phyloP scores from a whole-genome alignment of 2,888 invertebrate species.

The Mesorhabditis spiculigera region DNA sequence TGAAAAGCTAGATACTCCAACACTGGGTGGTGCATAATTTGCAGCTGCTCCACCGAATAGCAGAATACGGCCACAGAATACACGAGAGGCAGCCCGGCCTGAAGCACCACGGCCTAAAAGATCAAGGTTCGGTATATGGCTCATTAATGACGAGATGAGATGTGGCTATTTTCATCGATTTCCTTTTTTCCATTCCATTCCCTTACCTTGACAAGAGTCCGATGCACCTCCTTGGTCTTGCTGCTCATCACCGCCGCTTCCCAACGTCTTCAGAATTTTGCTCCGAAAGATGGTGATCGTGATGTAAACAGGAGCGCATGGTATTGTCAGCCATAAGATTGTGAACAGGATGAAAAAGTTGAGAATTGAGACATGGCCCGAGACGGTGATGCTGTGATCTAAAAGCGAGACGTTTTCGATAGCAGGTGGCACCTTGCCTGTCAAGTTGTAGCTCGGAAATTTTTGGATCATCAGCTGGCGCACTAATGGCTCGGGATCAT shows the following conservation, averaged over 20 bases:
- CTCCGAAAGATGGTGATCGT: neutral
- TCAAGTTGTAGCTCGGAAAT: neutral
- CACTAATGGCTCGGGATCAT: constrained; percentile 1
- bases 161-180: neutral
- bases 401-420: neutral
- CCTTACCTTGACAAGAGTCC: neutral
- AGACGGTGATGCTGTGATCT: neutral
- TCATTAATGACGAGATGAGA: no score
- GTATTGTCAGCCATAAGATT: neutral
- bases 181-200: no score
- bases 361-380: neutral
- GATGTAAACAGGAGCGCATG: neutral
- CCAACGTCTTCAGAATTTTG: neutral
- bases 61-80: constrained; percentile 2
- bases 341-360: neutral
- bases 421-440: neutral
- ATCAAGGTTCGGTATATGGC: no score
- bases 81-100: neutral
- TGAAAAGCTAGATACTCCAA: constrained; percentile 4
- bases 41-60: neutral
- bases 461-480: neutral
- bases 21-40: constrained; percentile 1
- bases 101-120: neutral
- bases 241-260: neutral
- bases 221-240: neutral